Evolutionary conservation across 2,797 vertebrate species (phyloP).

Genomic region (Myotis myotis): DNA sequence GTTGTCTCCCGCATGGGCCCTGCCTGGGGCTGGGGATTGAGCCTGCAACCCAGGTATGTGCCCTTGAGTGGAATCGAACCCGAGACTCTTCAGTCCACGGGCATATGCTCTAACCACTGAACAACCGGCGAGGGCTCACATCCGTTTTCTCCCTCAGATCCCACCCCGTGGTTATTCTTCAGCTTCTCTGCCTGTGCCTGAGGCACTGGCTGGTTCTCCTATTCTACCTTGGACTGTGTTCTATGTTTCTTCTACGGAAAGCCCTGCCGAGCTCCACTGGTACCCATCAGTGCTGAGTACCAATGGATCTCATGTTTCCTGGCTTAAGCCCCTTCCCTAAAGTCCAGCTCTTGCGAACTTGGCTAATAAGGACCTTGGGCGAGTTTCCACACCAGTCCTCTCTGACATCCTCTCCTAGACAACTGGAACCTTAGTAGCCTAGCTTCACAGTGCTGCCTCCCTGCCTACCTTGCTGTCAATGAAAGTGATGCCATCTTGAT

Average conservation of each 20-base stretch:
- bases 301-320: not conserved
- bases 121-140: not conserved
- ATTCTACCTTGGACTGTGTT: not conserved
- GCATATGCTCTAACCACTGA: too few relatives aligned
- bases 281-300: not conserved
- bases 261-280: not conserved
- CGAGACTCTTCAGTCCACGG: too few relatives aligned
- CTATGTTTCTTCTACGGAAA: conserved; percentile 9
- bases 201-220: not conserved
- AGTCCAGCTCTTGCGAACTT: not conserved
- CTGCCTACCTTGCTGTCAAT: conserved; percentile 93
- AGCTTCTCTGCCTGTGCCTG: not conserved
- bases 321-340: not conserved
- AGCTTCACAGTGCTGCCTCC: not conserved
- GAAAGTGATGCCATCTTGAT: conserved; percentile 96
- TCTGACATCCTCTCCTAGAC: not conserved
- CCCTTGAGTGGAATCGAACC: too few relatives aligned
- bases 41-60: too few relatives aligned
- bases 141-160: not conserved
- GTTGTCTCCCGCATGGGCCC: too few relatives aligned
- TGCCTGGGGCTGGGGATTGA: too few relatives aligned
- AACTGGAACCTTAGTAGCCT: not conserved
- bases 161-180: not conserved
- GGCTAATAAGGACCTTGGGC: not conserved
- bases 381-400: not conserved